These are phyloP conservation scores for Calypte anna DNA, from an alignment of 2,113 vertebrate species.

Conservation along the genomic window DNA sequence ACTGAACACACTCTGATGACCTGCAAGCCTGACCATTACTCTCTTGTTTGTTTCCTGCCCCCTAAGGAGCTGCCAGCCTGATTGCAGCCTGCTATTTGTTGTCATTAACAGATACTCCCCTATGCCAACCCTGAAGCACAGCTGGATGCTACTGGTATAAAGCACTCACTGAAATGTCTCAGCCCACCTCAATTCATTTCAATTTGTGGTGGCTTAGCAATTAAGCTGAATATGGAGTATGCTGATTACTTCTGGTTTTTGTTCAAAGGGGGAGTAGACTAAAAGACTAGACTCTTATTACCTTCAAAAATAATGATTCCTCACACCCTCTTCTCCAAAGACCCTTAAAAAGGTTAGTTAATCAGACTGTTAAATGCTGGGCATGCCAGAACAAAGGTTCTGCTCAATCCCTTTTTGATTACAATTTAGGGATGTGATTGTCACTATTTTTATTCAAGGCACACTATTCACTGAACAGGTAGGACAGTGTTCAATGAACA, in stretches of 20 bases:
- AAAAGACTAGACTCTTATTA: not conserved
- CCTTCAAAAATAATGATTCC: not conserved
- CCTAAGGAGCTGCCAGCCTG: not conserved
- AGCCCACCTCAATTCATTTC: not conserved
- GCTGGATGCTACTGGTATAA: not conserved
- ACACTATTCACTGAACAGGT: not conserved
- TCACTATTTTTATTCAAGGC: not conserved
- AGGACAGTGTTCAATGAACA: not conserved
- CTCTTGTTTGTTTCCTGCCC: not conserved
- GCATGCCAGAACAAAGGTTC: not conserved
- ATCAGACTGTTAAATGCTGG: not conserved
- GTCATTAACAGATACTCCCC: not conserved
- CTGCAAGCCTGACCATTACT: not conserved
- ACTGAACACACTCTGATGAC: not conserved
- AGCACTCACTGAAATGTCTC: not conserved
- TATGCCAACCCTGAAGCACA: not conserved
- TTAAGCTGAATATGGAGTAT: not conserved
- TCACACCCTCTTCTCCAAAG: not conserved
- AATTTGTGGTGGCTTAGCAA: not conserved
- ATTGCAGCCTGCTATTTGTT: not conserved
- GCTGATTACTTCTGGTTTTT: not conserved
- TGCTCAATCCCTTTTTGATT: not conserved
- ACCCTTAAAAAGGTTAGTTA: not conserved
- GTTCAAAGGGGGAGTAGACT: not conserved
- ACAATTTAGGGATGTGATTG: not conserved